Evolutionary conservation across 2,113 vertebrate species (phyloP).

Genomic region (Meriones unguiculatus): DNA sequence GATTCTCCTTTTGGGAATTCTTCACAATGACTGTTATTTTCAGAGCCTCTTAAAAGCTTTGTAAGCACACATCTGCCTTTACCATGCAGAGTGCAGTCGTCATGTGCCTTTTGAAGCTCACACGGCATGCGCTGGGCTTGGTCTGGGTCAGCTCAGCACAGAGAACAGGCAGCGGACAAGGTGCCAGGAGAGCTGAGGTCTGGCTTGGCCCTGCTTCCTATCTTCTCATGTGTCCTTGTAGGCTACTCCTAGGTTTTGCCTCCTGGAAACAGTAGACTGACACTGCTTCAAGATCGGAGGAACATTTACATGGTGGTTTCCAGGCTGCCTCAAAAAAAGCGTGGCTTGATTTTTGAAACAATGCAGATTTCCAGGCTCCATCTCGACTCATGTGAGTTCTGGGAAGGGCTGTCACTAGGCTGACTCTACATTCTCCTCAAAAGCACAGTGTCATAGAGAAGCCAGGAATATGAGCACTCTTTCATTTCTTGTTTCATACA

Average conservation of each 20-base stretch:
- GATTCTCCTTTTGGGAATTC: not conserved
- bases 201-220: not conserved
- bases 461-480: not conserved
- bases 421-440: not conserved
- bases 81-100: rapidly evolving
- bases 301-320: not conserved
- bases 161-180: not conserved
- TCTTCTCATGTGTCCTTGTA: conserved; percentile 28
- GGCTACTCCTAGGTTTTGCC: not conserved
- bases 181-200: conserved; percentile 4
- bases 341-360: not conserved
- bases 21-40: conserved; percentile 38
- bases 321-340: not conserved
- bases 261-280: not conserved
- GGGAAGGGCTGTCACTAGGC: not conserved
- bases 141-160: not conserved
- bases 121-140: not conserved
- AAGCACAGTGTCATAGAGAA: not conserved
- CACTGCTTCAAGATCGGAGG: not conserved
- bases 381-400: not conserved
- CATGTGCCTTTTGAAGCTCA: not conserved
- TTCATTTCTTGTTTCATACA: not conserved
- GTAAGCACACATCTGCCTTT: conserved; percentile 12
- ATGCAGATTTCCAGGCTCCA: not conserved
- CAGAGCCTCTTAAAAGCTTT: not conserved